A percentile compares a stretch with the other conserved stretches of the same genome.
Conservation (phyloP, 2,888 invertebrate species). For the Physocephala rufipes region DNA sequence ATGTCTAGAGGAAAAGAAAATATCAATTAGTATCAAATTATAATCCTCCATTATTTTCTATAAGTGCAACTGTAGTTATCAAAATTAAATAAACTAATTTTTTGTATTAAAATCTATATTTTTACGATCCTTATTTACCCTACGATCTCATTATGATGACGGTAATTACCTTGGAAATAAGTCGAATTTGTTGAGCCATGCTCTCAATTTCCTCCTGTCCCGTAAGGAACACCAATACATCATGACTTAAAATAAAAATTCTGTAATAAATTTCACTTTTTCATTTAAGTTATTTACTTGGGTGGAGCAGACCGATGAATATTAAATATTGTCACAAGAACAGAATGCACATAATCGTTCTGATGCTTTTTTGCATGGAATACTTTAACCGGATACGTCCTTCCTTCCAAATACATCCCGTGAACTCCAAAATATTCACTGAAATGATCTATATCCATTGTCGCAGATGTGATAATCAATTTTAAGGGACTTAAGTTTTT, state of each 20-base stretch:
- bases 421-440: constrained; percentile 88
- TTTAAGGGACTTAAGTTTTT: constrained; percentile 72
- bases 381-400: constrained; percentile 83
- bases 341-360: constrained; percentile 85
- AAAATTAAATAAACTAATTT: no score
- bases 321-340: constrained; percentile 87
- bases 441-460: constrained; percentile 96
- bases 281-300: constrained; percentile 70
- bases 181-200: constrained; percentile 78
- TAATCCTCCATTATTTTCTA: neutral
- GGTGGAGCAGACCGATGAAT: constrained; percentile 84
- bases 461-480: constrained; percentile 92
- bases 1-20: constrained; percentile 57
- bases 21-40: neutral
- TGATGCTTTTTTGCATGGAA: constrained; percentile 77
- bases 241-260: constrained; percentile 73
- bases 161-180: constrained; percentile 73
- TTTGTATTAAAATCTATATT: no score
- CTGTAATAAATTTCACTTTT: neutral
- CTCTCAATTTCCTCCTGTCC: constrained; percentile 97
- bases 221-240: constrained; percentile 92
- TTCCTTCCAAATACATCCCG: constrained; percentile 88
- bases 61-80: no score
- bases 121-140: no score
- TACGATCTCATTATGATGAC: no score